Evolutionary conservation across 1,140 invertebrate genomes (phyloP), one percentile per base, ranked within the genome.

Genomic region (Drosophila arawakana): DNA sequence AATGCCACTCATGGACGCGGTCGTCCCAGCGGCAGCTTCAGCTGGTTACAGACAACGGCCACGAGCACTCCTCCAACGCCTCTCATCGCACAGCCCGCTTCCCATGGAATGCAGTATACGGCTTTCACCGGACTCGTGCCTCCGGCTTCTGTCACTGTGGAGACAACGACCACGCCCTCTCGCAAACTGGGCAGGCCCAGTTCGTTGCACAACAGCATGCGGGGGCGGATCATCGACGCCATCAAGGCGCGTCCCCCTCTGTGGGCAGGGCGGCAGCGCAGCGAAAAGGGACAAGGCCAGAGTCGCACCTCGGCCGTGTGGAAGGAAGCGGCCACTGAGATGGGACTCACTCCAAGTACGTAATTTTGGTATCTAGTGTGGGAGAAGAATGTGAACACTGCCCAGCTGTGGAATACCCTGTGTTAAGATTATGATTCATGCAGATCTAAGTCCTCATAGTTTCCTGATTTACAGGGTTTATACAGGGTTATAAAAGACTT

Each of bases 191-290:
- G 90, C 7, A 71, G 90, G 8, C 90, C 90, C 25, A 91, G 90
- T 72, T 91, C 90, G 11, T 49, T 91, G 79, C 91, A 91, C 62
- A 91, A 91, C 11, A 91, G 90, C 66, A 91, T 91, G 90, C 90
- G 90, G 6, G 90, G 90, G 0, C 81, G 86, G 35, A 91, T 91
- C 58, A 91, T 91, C 35, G 90, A 91, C 73, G 86, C 84, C 61
- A 91, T 91, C 34, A 91, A 90, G 60, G 77, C 80, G n/a, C 83
- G 80, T 13, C 90, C 90, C 4, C 68, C 83, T 0, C 74, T 91
- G 2, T 91, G 90, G 90, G 90, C 90, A 43, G 90, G 90, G 2
- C 73, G 86, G 15, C 90, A 91, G 65, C 81, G 83, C 37, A 80
- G 76, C 65, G 90, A 91, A 43, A 88, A 90, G 54, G 79, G 86